phyloP scores from a whole-genome alignment of 2,888 invertebrate genomes.

The Epinotia ramella region DNA sequence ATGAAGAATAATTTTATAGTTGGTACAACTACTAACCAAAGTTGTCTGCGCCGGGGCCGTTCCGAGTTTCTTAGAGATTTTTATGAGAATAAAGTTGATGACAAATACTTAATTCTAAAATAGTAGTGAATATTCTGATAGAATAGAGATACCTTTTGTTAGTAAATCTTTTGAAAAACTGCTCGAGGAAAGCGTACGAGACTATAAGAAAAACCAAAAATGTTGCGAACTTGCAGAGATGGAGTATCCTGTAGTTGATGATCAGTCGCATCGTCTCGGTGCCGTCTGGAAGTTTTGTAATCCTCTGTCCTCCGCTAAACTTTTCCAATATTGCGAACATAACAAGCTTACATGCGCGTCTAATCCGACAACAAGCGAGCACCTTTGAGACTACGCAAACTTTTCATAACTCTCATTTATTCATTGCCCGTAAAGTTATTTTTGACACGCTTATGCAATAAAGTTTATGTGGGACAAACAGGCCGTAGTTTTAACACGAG shows the following conservation, averaged over 20 bases:
- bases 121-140: background rate
- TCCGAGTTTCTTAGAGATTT: constrained; percentile 67
- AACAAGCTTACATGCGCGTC: constrained; percentile 68
- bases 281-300: constrained; percentile 73
- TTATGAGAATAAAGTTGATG: constrained; percentile 64
- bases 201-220: constrained; percentile 38
- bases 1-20: constrained; percentile 62
- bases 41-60: constrained; percentile 61
- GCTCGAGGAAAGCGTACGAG: constrained; percentile 18
- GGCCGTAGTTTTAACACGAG: too few relatives aligned
- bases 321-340: constrained; percentile 76
- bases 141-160: background rate
- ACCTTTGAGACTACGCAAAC: constrained; percentile 55
- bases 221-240: constrained; percentile 28
- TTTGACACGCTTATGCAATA: background rate
- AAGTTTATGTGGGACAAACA: too few relatives aligned
- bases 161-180: constrained; percentile 7
- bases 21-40: constrained; percentile 67
- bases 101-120: constrained; percentile 33
- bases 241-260: constrained; percentile 52
- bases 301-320: constrained; percentile 72
- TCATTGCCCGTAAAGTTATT: constrained; percentile 47
- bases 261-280: constrained; percentile 58
- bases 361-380: constrained; percentile 63
- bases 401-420: constrained; percentile 61